Percentiles rank a stretch among this genome's conserved stretches.
Conservation (phyloP, 2,113 vertebrate genomes). For the Lanius collurio region DNA sequence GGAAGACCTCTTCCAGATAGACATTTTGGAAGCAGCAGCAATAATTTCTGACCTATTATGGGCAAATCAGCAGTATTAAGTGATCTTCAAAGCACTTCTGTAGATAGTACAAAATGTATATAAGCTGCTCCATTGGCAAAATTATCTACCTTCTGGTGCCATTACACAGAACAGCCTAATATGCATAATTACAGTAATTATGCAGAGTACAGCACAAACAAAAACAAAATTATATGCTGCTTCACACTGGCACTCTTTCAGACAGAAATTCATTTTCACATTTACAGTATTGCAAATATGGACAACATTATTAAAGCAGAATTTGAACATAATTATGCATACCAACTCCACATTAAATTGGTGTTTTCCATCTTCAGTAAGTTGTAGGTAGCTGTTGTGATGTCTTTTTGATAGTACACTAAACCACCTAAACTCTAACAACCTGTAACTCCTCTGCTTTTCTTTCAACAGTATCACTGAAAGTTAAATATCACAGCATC, state of each 20-base stretch:
- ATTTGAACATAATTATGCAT: slow-evolving; percentile 11
- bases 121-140: slow-evolving; percentile 39
- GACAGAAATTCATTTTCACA: slow-evolving; percentile 32
- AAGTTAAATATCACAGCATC: background rate
- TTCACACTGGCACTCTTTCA: slow-evolving; percentile 38
- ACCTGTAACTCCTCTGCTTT: background rate
- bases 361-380: background rate
- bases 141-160: slow-evolving; percentile 60
- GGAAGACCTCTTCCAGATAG: background rate
- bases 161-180: slow-evolving; percentile 57
- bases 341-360: background rate
- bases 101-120: slow-evolving; percentile 26
- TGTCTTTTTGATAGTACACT: background rate
- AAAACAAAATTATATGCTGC: slow-evolving; percentile 58
- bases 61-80: slow-evolving; percentile 42
- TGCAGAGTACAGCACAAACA: slow-evolving; percentile 44
- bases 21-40: background rate
- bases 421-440: background rate
- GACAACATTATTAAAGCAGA: slow-evolving; percentile 27
- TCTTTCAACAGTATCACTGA: background rate
- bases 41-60: slow-evolving; percentile 41
- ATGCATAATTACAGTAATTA: slow-evolving; percentile 65
- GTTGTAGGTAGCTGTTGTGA: background rate
- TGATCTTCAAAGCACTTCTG: slow-evolving; percentile 41
- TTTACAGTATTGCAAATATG: slow-evolving; percentile 39